These are phyloP conservation scores for Pemphredon lugubris DNA, from an alignment of 2,888 invertebrate species.

Conservation along the genomic window DNA sequence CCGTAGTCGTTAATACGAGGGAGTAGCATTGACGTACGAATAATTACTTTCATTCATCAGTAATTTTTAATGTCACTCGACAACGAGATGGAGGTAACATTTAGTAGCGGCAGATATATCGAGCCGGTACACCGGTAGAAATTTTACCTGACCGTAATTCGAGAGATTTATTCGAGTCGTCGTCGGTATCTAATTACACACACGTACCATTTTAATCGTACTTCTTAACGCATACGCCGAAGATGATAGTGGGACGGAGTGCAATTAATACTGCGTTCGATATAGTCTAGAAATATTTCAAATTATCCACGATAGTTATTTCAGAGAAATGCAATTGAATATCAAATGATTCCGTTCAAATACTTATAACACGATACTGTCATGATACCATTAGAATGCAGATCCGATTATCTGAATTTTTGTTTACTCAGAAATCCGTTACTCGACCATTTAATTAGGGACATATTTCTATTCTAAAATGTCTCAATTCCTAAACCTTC, in stretches of 20 bases:
- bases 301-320: not conserved
- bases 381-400: no score
- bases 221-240: slow-evolving; percentile 19
- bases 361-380: no score
- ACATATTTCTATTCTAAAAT: no score
- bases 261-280: slow-evolving; percentile 29
- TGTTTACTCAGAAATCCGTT: no score
- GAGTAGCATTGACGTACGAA: slow-evolving; percentile 27
- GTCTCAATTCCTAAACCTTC: no score
- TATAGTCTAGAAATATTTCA: not conserved
- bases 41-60: slow-evolving; percentile 45
- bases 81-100: slow-evolving; percentile 34
- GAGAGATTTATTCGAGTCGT: slow-evolving; percentile 45
- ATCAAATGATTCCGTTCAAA: no score
- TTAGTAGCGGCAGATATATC: slow-evolving; percentile 7
- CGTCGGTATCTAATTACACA: slow-evolving; percentile 45
- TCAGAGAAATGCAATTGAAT: no score
- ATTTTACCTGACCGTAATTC: slow-evolving; percentile 32
- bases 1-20: slow-evolving; percentile 13
- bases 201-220: slow-evolving; percentile 41
- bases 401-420: no score
- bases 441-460: no score
- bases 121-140: slow-evolving; percentile 12
- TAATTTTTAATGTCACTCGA: slow-evolving; percentile 42
- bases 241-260: slow-evolving; percentile 15